phyloP scores from a whole-genome alignment of 2,113 vertebrate species.

The Jacana jacana region DNA sequence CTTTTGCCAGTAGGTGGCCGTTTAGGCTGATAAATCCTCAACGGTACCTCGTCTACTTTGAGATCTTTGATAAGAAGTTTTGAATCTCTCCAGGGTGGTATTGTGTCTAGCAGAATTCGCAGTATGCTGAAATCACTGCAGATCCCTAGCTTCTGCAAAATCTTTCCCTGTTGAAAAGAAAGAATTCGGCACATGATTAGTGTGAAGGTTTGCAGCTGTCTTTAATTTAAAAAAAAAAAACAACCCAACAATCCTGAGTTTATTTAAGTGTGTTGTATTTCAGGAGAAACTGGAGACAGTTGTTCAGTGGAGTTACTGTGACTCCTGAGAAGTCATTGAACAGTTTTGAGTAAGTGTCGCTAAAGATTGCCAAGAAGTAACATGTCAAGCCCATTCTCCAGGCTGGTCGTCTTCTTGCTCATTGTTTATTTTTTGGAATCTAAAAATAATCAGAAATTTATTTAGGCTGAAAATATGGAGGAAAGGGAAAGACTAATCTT shows the following conservation, averaged over 20 bases:
- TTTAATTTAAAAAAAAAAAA: background rate
- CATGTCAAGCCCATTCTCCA: background rate
- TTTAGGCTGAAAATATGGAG: background rate
- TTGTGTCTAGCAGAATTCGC: background rate
- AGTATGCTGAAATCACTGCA: slow-evolving; percentile 69
- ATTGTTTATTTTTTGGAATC: background rate
- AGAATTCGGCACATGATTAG: background rate
- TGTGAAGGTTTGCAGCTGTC: background rate
- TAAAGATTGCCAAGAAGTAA: background rate
- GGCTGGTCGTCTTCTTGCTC: background rate
- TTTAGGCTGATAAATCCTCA: slow-evolving; percentile 81
- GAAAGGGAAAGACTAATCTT: no score
- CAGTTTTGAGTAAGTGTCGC: background rate
- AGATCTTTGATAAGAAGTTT: slow-evolving; percentile 72
- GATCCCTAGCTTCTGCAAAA: slow-evolving; percentile 76
- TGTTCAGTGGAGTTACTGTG: background rate
- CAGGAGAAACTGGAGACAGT: no score
- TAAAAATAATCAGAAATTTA: background rate
- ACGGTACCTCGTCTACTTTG: slow-evolving; percentile 67
- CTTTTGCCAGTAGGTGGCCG: slow-evolving; percentile 3
- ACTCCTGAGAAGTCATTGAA: background rate
- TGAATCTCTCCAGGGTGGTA: slow-evolving; percentile 18
- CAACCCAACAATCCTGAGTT: background rate
- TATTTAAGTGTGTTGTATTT: background rate
- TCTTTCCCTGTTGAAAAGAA: slow-evolving; percentile 67